Base-by-base conservation (phyloP, 35 echinoderm and acorn worm genomes). In the Amphiura filiformis region DNA sequence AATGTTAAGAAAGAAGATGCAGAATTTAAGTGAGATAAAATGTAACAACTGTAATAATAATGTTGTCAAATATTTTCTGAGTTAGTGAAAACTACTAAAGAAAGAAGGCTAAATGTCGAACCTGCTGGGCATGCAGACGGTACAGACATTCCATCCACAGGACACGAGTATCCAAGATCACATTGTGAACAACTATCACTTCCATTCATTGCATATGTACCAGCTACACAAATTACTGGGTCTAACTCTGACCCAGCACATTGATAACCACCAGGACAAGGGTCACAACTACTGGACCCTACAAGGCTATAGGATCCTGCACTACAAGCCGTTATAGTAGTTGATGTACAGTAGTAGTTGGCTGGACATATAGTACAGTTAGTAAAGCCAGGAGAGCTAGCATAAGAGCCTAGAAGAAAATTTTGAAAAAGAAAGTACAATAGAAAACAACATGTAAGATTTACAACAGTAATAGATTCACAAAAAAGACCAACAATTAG, bases 231-330 rank as follows among this genome's bases (percentile, higher is more conserved):
- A 37, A 87, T 86, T 1, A 83, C 15, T 17, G 96, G 85, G 41
- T 34, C 44, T 18, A 83, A 36, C 0, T 40, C 92, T 70, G 61
- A 70, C 13, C 90, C 92, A 15, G 88, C 76, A 39, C 92, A 98
- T 65, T 94, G 90, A 76, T 90, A 98, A 31, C 96, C 96, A 52
- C 89, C 96, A 26, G 87, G 92, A 79, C 96, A 98, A 1, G 84
- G 56, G 18, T 86, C 64, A 80, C 96, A 98, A 18, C 86, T 92
- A 32, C 78, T 77, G 28, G 85, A 57, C 31, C 77, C 94, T 35
- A 81, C 81, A 57, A 84, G 41, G 84, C 95, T 97, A 76, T 87
- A 93, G 81, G 85, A 88, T 1, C 96, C 96, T 4, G 89, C 39
- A 30, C 83, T 56, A 84, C 96, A 98, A 9, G 89, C 57, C 26